These are phyloP conservation scores for Arge pagana DNA, from an alignment of 2,888 invertebrate genomes.

Conservation along the genomic window DNA sequence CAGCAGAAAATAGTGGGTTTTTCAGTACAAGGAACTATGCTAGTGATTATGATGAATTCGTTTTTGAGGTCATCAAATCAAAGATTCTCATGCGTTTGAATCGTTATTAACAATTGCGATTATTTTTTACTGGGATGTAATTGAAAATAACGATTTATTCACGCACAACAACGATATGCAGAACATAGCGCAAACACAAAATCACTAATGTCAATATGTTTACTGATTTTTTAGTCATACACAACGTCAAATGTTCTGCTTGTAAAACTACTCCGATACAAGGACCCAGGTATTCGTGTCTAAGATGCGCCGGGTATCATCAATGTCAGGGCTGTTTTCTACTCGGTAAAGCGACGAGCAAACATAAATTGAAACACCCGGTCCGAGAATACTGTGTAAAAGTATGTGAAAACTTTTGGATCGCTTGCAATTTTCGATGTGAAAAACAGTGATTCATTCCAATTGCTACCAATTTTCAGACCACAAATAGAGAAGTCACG, in stretches of 20 bases:
- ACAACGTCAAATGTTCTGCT: slow-evolving; percentile 66
- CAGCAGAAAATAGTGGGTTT: slow-evolving; percentile 66
- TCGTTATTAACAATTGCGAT: slow-evolving; percentile 20
- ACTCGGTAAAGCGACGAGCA: slow-evolving; percentile 63
- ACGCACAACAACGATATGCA: background rate
- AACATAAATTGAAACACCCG: slow-evolving; percentile 70
- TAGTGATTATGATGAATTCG: background rate
- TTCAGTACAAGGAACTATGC: slow-evolving; percentile 23
- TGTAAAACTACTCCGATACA: slow-evolving; percentile 65
- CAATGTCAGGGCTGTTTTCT: slow-evolving; percentile 74
- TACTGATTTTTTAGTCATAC: slow-evolving; percentile 57
- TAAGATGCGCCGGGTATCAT: slow-evolving; percentile 68
- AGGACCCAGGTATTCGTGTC: slow-evolving; percentile 68
- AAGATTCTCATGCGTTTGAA: background rate
- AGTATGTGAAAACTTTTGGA: slow-evolving; percentile 43
- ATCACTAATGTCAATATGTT: background rate
- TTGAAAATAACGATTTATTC: slow-evolving; percentile 9
- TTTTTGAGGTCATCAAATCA: too few species aligned
- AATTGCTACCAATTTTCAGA: slow-evolving; percentile 37
- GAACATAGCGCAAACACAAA: too few species aligned
- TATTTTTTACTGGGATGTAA: slow-evolving; percentile 17
- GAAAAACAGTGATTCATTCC: slow-evolving; percentile 16
- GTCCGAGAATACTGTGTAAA: slow-evolving; percentile 68
- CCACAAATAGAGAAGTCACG: slow-evolving; percentile 50
- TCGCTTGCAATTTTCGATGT: slow-evolving; percentile 4